A percentile compares a stretch with the other conserved stretches of the same genome.
phyloP scores from a whole-genome alignment of 2,113 vertebrate species.

The Rostratula benghalensis region DNA sequence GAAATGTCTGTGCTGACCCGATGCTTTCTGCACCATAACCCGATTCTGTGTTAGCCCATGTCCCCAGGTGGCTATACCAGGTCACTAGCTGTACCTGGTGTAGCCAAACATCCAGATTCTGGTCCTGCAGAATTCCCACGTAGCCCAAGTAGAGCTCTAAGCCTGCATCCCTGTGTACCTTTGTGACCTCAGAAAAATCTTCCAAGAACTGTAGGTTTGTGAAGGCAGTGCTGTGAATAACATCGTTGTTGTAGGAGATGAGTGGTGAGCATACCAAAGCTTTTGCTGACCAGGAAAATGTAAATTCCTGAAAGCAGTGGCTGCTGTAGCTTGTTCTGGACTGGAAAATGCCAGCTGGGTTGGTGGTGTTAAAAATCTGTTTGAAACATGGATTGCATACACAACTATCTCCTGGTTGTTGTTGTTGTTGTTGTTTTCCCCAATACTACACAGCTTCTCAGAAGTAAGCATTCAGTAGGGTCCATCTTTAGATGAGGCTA shows the following conservation, averaged over 20 bases:
- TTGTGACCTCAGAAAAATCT: not conserved
- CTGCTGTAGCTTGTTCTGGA: not conserved
- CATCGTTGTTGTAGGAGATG: accelerated
- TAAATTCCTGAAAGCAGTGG: not conserved
- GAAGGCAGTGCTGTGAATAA: accelerated
- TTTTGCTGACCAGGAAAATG: not conserved
- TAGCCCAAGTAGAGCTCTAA: not conserved
- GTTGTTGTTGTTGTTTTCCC: not conserved
- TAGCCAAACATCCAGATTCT: accelerated
- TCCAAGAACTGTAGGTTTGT: not conserved
- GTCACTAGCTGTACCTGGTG: too few species aligned
- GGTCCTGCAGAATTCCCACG: accelerated
- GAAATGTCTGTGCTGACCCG: accelerated
- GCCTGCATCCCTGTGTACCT: not conserved
- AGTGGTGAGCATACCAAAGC: accelerated
- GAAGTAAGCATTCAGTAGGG: not conserved
- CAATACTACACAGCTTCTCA: not conserved
- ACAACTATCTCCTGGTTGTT: not conserved
- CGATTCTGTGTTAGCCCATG: accelerated
- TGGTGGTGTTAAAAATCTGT: not conserved
- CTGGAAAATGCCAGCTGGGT: not conserved
- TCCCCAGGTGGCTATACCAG: accelerated
- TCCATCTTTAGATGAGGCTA: not conserved
- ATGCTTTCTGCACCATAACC: not conserved
- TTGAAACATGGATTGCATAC: not conserved